Evolutionary conservation across 2,113 vertebrate species (phyloP).

Genomic region (Callocephalon fimbriatum): DNA sequence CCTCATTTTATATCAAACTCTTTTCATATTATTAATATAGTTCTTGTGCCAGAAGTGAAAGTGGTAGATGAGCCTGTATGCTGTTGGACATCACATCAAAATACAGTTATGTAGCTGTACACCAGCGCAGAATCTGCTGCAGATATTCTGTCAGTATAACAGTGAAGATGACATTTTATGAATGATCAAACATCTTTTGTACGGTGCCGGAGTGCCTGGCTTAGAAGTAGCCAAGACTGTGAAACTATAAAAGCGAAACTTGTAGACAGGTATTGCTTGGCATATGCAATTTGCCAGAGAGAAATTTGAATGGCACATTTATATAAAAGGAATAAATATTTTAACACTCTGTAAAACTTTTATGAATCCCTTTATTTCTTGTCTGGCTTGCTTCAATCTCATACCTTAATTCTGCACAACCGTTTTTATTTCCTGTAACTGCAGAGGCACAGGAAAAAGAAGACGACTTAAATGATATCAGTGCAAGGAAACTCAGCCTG

Average conservation of each 20-base stretch:
- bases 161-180: neutral
- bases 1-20: neutral
- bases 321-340: constrained; percentile 51
- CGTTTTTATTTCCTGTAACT: neutral
- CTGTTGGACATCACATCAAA: neutral
- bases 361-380: constrained; percentile 43
- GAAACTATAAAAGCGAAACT: neutral
- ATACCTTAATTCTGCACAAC: neutral
- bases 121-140: neutral
- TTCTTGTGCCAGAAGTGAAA: neutral
- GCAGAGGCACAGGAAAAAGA: neutral
- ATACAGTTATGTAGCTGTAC: neutral
- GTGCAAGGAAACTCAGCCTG: neutral
- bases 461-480: neutral
- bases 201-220: neutral
- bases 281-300: constrained; percentile 19
- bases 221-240: neutral
- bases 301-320: constrained; percentile 36
- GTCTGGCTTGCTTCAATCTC: neutral
- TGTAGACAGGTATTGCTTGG: neutral
- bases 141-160: neutral
- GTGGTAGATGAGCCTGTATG: neutral
- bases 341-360: constrained; percentile 43
- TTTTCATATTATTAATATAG: neutral
- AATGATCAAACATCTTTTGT: neutral